phyloP scores from a whole-genome alignment of 2,888 invertebrate species.

The Cerastis rubricosa region DNA sequence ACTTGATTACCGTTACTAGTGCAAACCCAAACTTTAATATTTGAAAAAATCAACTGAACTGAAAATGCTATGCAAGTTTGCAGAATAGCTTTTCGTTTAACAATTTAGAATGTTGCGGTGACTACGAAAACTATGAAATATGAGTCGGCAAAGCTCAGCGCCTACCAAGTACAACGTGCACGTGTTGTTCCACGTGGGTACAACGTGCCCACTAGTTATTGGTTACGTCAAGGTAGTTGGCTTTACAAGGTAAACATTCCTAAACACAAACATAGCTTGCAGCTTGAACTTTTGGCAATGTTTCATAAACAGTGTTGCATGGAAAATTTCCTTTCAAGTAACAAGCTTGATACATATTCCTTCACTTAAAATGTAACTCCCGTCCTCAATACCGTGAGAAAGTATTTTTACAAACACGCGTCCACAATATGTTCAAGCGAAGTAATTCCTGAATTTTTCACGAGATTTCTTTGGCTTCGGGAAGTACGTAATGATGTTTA shows the following conservation, averaged over 20 bases:
- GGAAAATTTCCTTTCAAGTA: background rate
- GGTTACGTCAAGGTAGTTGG: background rate
- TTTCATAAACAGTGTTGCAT: background rate
- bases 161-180: conserved; percentile 21
- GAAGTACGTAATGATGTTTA: too few relatives aligned
- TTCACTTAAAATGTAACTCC: conserved; percentile 16
- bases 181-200: too few relatives aligned
- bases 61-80: background rate
- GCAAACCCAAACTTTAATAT: background rate
- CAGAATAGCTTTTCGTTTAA: background rate
- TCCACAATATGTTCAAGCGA: too few relatives aligned
- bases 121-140: conserved; percentile 5
- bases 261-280: conserved; percentile 16
- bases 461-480: too few relatives aligned
- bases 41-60: background rate
- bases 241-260: conserved; percentile 14
- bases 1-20: background rate
- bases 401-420: too few relatives aligned
- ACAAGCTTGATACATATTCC: conserved; percentile 1
- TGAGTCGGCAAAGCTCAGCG: background rate
- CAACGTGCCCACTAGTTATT: conserved; percentile 17
- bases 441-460: too few relatives aligned
- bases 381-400: background rate
- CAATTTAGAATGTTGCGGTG: background rate
- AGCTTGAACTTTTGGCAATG: conserved; percentile 3